Percentiles rank a stretch among this genome's conserved stretches.
These are phyloP conservation scores for Anhinga rufa DNA, from an alignment of 2,113 vertebrate genomes.

Conservation along the genomic window DNA sequence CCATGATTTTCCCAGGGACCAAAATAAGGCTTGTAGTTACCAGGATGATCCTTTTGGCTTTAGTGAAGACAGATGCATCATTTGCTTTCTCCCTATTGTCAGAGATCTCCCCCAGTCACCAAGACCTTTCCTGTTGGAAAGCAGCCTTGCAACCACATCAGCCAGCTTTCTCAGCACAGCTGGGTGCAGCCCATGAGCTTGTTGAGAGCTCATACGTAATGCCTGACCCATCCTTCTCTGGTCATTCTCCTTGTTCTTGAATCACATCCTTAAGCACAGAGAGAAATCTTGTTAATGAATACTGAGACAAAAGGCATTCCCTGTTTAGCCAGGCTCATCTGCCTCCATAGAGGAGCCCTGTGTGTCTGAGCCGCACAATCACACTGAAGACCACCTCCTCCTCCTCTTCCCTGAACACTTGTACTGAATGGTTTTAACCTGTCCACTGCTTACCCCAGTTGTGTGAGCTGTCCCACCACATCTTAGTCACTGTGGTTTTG, in stretches of 20 bases:
- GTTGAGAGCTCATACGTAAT: not conserved
- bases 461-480: not conserved
- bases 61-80: not conserved
- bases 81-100: not conserved
- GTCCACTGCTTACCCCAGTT: not conserved
- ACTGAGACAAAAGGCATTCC: not conserved
- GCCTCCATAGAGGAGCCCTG: fast-evolving
- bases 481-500: not conserved
- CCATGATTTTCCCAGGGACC: not conserved
- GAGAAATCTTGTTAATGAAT: not conserved
- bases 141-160: not conserved
- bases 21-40: not conserved
- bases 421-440: not conserved
- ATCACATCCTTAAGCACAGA: not conserved
- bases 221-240: not conserved
- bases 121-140: not conserved
- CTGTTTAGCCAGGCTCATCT: not conserved
- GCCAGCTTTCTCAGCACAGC: not conserved
- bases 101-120: not conserved
- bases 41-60: not conserved
- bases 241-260: not conserved
- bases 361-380: not conserved
- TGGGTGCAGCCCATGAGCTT: not conserved
- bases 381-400: not conserved
- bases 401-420: not conserved